These are phyloP conservation scores for Aradophagus sp. DNA, from an alignment of 1,140 invertebrate genomes.

Conservation along the genomic window DNA sequence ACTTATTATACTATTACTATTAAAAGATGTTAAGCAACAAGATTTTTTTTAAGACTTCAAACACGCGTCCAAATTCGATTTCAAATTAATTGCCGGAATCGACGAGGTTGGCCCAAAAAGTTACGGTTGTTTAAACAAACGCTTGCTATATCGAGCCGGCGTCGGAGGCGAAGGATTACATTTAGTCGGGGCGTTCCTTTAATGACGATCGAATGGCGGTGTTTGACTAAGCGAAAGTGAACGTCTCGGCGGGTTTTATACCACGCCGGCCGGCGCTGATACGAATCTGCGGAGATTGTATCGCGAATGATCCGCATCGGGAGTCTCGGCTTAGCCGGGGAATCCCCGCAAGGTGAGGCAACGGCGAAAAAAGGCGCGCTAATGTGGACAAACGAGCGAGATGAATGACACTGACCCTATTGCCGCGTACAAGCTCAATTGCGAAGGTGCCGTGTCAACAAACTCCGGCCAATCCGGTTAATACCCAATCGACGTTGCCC, in stretches of 20 bases:
- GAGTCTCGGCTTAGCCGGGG: slow-evolving; percentile 32
- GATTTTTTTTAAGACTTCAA: too few relatives aligned
- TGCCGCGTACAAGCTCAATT: slow-evolving; percentile 17
- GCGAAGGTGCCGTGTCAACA: slow-evolving; percentile 19
- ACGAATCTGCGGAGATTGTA: slow-evolving; percentile 46
- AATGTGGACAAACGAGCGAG: too few relatives aligned
- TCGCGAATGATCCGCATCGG: slow-evolving; percentile 30
- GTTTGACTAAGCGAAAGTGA: slow-evolving; percentile 66
- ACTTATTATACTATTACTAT: too few relatives aligned
- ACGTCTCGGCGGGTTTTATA: slow-evolving; percentile 64
- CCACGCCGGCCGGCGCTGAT: slow-evolving; percentile 57
- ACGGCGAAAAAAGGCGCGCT: slow-evolving; percentile 17
- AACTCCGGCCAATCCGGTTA: slow-evolving; percentile 10
- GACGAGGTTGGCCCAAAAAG: neutral
- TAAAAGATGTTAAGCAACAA: too few relatives aligned
- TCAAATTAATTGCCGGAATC: too few relatives aligned
- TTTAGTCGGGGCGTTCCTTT: slow-evolving; percentile 29
- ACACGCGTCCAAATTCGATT: too few relatives aligned
- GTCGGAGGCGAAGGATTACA: too few relatives aligned
- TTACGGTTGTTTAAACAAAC: slow-evolving; percentile 6
- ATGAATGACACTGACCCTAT: slow-evolving; percentile 42
- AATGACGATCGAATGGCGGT: slow-evolving; percentile 42
- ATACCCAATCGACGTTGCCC: slow-evolving; percentile 4
- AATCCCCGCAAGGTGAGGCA: slow-evolving; percentile 36
- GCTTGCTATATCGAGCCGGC: too few relatives aligned